Percentiles rank a stretch among this genome's conserved stretches.
Conservation (phyloP, 1,140 invertebrate genomes). For the Aphis craccivora region DNA sequence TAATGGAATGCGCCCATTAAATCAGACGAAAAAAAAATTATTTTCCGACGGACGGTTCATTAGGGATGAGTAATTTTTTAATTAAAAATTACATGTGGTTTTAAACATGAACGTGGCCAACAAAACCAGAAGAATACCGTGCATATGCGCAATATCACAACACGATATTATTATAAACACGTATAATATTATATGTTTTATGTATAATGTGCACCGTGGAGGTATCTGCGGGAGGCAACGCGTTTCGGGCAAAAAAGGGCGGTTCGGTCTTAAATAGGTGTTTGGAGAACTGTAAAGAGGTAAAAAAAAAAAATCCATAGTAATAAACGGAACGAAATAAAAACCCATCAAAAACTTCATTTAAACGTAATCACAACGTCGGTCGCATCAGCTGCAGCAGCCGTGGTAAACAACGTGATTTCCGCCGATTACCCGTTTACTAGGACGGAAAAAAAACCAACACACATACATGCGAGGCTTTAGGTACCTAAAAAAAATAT, state of each 20-base stretch:
- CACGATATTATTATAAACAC: neutral
- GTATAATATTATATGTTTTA: neutral
- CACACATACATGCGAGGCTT: neutral
- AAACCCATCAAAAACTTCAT: slow-evolving; percentile 7
- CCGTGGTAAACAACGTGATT: neutral
- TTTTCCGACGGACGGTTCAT: neutral
- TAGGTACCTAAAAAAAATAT: neutral
- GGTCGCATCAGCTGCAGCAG: neutral
- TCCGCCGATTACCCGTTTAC: slow-evolving; percentile 8
- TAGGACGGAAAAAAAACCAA: neutral
- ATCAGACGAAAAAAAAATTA: neutral
- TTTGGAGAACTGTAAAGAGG: neutral
- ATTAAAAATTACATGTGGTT: slow-evolving; percentile 12
- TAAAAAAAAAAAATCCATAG: neutral
- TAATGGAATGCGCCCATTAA: slow-evolving; percentile 8
- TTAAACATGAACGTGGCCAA: neutral
- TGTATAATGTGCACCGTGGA: neutral
- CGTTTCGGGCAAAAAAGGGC: neutral
- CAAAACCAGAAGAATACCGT: neutral
- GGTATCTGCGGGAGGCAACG: neutral
- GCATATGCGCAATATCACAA: neutral
- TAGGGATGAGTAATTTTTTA: slow-evolving; percentile 34
- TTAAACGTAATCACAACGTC: slow-evolving; percentile 8
- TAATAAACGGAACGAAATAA: slow-evolving; percentile 7
- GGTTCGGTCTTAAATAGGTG: slow-evolving; percentile 13